phyloP scores from a whole-genome alignment of 2,888 invertebrate genomes.

The Lithosia quadra region DNA sequence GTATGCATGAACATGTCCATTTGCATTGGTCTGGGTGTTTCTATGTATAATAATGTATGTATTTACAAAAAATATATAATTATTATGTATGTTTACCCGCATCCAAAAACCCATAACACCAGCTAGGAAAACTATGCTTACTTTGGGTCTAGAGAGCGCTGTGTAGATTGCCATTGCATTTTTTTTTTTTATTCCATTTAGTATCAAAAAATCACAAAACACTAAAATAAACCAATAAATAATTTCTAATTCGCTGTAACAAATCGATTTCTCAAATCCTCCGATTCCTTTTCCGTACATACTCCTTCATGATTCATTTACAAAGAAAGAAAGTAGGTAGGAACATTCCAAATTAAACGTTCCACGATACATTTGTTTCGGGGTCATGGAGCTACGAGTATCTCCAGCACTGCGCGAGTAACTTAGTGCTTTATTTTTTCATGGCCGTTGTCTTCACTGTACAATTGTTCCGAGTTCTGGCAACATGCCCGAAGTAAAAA shows the following conservation, averaged over 20 bases:
- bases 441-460: conserved; percentile 32
- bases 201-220: not conserved
- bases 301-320: conserved; percentile 23
- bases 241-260: not conserved
- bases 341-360: conserved; percentile 48
- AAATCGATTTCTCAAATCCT: not conserved
- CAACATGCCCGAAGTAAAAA: conserved; percentile 38
- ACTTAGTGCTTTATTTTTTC: conserved; percentile 46
- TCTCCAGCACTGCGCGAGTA: conserved; percentile 28
- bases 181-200: too few species aligned
- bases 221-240: not conserved
- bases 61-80: too few species aligned
- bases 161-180: too few species aligned
- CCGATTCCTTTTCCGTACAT: conserved; percentile 22
- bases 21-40: too few species aligned
- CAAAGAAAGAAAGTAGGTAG: conserved; percentile 21
- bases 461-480: conserved; percentile 38
- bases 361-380: conserved; percentile 43
- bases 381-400: conserved; percentile 21
- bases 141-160: too few species aligned
- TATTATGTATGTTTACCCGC: too few species aligned
- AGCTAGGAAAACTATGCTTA: too few species aligned
- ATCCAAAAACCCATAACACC: too few species aligned
- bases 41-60: too few species aligned
- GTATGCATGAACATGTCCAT: too few species aligned